Base-by-base conservation (phyloP, 2,113 vertebrate genomes). In the Saimiri boliviensis region DNA sequence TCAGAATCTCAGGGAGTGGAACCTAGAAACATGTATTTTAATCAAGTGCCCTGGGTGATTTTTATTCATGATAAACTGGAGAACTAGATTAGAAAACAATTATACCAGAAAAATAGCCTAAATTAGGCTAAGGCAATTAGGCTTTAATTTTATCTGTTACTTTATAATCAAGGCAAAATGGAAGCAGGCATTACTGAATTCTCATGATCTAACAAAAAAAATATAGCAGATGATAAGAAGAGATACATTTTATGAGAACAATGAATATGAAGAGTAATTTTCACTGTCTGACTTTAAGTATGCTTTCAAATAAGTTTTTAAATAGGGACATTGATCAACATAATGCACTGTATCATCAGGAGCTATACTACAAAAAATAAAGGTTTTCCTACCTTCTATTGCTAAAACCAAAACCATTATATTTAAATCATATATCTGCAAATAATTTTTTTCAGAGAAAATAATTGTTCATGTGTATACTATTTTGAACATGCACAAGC, bases 241-340 rank as follows among this genome's bases (percentile, higher is more conserved):
- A 76, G 42, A 70, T 56, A 40, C 73, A 71, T 85, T 90, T 88
- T 90, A 23, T 93, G 40, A 66, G 56, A 94, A 27, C 40, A 91
- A 93, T 79, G 79, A 91, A 82, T 94, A 17, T 93, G 47, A 97
- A 94, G 71, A 56, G 19, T 45, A 91, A 89, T 95, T 93, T 94
- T 88, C 58, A 56, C 42, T 60, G 37, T 88, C 47, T 95, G 6
- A 73, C 82, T 84, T 97, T 93, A 93, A 94, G 73, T 86, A 93
- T 0, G 4, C 40, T 86, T 97, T 88, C 42, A 96, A 85, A 71
- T 86, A 93, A 77, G 40, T 83, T 85, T 96, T 91, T 76, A 91
- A 94, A 27, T 86, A 93, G 96, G 49, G 35, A 88, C 81, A 97
- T 74, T 95, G 52, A 89, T 95, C 63, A 94, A 27, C n/a, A 63